Conservation (phyloP, 37 sponge, comb jelly and placozoan genomes). For the Hexactinellida sp. region DNA sequence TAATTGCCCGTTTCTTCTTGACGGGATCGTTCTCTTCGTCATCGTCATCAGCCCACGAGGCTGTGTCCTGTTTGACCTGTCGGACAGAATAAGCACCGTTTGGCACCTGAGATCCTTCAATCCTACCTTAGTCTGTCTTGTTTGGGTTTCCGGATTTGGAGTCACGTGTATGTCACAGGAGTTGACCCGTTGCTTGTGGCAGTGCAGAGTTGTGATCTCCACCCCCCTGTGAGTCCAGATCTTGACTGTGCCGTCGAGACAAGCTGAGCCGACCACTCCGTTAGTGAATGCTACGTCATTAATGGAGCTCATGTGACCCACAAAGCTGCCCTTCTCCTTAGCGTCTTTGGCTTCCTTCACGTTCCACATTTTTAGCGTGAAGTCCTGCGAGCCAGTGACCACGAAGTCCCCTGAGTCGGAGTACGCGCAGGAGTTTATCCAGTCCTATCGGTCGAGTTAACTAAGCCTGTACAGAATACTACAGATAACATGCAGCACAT, state of each 20-base stretch:
- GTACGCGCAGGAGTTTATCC: constrained; percentile 59
- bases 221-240: constrained; percentile 76
- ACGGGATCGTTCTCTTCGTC: constrained; percentile 22
- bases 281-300: constrained; percentile 41
- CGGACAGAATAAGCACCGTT: not conserved
- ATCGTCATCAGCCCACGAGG: constrained; percentile 46
- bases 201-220: constrained; percentile 70
- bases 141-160: not conserved
- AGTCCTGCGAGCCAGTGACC: constrained; percentile 75
- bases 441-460: constrained; percentile 26
- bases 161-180: constrained; percentile 42
- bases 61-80: not conserved
- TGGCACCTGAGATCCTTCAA: no score
- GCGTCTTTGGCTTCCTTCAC: constrained; percentile 27
- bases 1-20: not conserved
- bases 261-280: constrained; percentile 59
- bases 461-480: not conserved
- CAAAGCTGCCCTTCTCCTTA: constrained; percentile 38
- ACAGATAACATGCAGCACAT: not conserved
- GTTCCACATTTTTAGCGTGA: constrained; percentile 80
- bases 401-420: constrained; percentile 45
- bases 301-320: constrained; percentile 61
- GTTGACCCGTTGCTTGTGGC: constrained; percentile 66
- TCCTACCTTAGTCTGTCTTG: not conserved
- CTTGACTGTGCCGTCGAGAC: constrained; percentile 71